A percentile compares a stretch with the other conserved stretches of the same genome.
Conservation (phyloP, 2,113 vertebrate genomes). For the Plecotus auritus region DNA sequence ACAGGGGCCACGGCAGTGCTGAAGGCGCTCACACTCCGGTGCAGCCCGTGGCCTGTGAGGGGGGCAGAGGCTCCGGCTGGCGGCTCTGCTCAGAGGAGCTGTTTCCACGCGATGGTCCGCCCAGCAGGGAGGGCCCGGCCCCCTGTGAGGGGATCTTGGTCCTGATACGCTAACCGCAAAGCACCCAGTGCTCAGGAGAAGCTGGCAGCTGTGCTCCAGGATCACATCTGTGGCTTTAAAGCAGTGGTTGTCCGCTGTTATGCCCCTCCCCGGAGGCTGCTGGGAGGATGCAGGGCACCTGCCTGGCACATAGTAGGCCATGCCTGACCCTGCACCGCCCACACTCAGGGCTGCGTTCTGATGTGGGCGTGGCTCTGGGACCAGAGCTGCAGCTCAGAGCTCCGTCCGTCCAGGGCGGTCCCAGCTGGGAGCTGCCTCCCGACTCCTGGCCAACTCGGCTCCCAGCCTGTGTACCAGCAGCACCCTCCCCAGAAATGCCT, state of each 20-base stretch:
- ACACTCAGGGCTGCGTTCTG: rapidly evolving
- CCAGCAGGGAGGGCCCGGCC: not conserved
- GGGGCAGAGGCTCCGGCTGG: not conserved
- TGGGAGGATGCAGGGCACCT: not conserved
- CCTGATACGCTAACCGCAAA: not conserved
- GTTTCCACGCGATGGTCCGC: not conserved
- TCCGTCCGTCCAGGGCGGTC: not conserved
- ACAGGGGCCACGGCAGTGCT: not conserved
- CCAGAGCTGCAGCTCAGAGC: not conserved
- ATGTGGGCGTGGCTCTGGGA: not conserved
- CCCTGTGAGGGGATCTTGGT: rapidly evolving
- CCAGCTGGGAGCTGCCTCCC: not conserved
- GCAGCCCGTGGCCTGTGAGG: not conserved
- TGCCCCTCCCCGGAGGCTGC: not conserved
- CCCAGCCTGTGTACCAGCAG: not conserved
- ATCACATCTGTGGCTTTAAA: rapidly evolving
- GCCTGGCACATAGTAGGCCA: not conserved
- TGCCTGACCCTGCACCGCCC: rapidly evolving
- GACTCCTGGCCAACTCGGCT: too few species aligned
- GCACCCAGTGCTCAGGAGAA: not conserved
- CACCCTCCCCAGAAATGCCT: not conserved
- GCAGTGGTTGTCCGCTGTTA: rapidly evolving
- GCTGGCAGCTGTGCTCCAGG: rapidly evolving
- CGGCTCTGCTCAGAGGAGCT: not conserved
- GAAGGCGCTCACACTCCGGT: rapidly evolving